phyloP scores from a whole-genome alignment of 2,888 invertebrate species.

The Hymenopus coronatus region DNA sequence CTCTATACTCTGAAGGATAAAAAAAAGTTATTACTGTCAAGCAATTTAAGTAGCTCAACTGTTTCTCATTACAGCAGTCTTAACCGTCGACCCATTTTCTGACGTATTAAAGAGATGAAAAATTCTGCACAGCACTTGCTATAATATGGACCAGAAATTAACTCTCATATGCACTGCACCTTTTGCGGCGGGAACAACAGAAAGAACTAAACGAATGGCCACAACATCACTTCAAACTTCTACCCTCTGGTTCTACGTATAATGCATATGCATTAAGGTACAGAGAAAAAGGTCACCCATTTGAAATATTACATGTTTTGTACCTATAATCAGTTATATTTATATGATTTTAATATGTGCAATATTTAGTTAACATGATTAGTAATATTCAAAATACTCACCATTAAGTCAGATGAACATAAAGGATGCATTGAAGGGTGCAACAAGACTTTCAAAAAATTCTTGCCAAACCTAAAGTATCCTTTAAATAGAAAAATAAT shows the following conservation, averaged over 20 bases:
- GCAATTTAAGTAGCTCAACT: neutral
- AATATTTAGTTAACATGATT: neutral
- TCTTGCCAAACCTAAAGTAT: too few species aligned
- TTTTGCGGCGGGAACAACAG: neutral
- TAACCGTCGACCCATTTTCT: neutral
- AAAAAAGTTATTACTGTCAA: neutral
- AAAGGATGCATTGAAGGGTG: too few species aligned
- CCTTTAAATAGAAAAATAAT: too few species aligned
- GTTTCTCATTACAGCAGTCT: neutral
- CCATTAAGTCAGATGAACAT: too few species aligned
- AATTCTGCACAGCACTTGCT: neutral
- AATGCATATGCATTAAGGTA: neutral
- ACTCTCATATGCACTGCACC: neutral
- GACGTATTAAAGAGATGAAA: neutral
- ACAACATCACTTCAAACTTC: neutral
- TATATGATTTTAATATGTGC: too few species aligned
- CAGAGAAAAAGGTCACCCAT: neutral
- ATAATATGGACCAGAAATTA: neutral
- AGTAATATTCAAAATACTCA: neutral
- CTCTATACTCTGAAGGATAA: neutral
- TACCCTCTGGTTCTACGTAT: neutral
- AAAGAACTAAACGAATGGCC: neutral
- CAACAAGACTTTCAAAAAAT: too few species aligned
- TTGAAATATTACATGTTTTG: neutral
- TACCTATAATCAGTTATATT: too few species aligned